phyloP scores from a whole-genome alignment of 2,797 vertebrate genomes.

The Chelonia mydas region DNA sequence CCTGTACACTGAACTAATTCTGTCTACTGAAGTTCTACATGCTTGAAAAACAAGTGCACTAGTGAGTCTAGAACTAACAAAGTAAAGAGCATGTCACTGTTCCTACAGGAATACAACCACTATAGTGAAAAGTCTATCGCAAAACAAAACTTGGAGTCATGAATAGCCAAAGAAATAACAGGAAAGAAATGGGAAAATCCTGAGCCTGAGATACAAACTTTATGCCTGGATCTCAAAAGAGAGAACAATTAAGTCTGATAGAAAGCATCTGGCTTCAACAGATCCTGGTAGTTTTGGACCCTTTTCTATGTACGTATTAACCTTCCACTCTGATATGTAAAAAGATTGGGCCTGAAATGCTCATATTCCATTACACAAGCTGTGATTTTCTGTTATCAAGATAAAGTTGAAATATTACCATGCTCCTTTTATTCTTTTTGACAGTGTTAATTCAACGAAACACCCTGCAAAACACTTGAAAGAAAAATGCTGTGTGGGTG shows the following conservation, averaged over 20 bases:
- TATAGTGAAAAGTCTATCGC: not conserved
- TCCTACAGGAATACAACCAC: not conserved
- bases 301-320: not conserved
- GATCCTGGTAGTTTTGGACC: not conserved
- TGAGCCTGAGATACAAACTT: not conserved
- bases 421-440: not conserved
- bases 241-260: not conserved
- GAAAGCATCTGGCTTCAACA: slow-evolving; percentile 20
- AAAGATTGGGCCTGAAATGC: not conserved
- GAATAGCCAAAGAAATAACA: not conserved
- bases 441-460: not conserved
- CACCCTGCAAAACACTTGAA: not conserved
- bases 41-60: not conserved
- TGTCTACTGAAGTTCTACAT: not conserved
- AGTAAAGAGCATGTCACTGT: not conserved
- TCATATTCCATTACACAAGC: not conserved
- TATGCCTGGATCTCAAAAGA: not conserved
- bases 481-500: not conserved
- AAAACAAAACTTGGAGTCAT: not conserved
- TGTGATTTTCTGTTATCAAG: not conserved
- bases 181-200: not conserved
- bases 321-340: not conserved
- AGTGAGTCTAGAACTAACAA: not conserved
- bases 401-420: not conserved
- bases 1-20: not conserved